Conservation (phyloP, 1,140 invertebrate genomes). For the Bicyclus anynana region DNA sequence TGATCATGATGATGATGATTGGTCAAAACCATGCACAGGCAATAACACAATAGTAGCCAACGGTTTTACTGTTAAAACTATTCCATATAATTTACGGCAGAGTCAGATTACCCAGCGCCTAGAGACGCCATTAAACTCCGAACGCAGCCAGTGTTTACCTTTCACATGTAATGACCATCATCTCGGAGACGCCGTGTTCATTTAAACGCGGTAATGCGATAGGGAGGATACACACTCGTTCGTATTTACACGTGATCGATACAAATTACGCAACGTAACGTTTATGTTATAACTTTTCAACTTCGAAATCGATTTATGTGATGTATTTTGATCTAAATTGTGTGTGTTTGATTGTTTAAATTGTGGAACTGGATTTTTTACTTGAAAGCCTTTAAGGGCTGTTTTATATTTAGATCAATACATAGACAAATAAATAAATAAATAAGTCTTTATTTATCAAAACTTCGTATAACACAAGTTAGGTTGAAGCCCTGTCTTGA, state of each 20-base stretch:
- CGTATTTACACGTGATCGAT: neutral
- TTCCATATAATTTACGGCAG: constrained; percentile 7
- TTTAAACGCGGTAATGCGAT: constrained; percentile 11
- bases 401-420: too few species aligned
- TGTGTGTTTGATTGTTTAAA: too few species aligned
- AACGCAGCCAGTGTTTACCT: constrained; percentile 14
- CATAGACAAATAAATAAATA: too few species aligned
- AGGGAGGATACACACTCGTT: constrained; percentile 3
- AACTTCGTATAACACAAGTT: too few species aligned
- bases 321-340: too few species aligned
- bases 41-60: constrained; percentile 1
- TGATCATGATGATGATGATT: too few species aligned
- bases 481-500: too few species aligned
- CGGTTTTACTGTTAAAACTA: neutral
- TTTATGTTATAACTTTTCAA: neutral
- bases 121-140: constrained; percentile 9
- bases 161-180: constrained; percentile 20
- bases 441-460: too few species aligned
- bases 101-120: constrained; percentile 1
- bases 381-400: too few species aligned
- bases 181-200: constrained; percentile 5
- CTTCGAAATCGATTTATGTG: neutral
- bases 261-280: too few species aligned
- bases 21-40: too few species aligned
- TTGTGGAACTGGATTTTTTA: too few species aligned